Evolutionary conservation across 2,797 vertebrate genomes (phyloP), one percentile per base, ranked within the genome.

Genomic region (Phoeniculus purpureus): DNA sequence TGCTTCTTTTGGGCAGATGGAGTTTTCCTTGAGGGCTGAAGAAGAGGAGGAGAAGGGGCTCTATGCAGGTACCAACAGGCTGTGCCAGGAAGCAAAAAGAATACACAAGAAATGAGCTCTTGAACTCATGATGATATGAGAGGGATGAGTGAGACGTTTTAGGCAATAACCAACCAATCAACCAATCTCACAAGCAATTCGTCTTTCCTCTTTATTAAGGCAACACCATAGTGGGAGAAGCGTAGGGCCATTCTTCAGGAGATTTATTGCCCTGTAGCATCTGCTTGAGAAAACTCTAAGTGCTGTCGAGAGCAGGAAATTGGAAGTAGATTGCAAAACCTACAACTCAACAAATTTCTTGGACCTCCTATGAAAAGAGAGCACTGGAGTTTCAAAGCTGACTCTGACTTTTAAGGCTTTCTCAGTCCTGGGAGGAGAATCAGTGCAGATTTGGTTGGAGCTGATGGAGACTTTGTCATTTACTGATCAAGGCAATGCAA

Each of bases 181-280:
- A 62, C 81, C 73, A 40, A 32, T 73, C 90, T 73, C 81, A 56
- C 70, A 87, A 72, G 90, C 84, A 70, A 92, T 94, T 94, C 92
- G 79, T 96, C 84, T 92, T 92, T 92, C 86, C 81, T 94, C 60
- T 87, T 96, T 96, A 82, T 43, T 65, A 87, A 75, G 34, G 68
- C 91, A 92, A 72, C 72, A 87, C 59, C 75, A 70, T 17, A 78
- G 91, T 47, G 78, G 70, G 90, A 90, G 86, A 90, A 92, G 62
- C 47, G 54, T 70, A 93, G 85, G 79, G 54, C 84, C 32, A 25
- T 91, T 93, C 88, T 92, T 83, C 86, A 83, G 76, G 94, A 96
- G 90, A 91, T 93, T 93, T 93, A 95, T 91, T 90, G 91, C 91
- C 58, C 74, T 87, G 74, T 76, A 96, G 82, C 94, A 91, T 91